These are phyloP conservation scores for Oxyscelio sp. DNA, from an alignment of 2,888 invertebrate genomes.

Conservation along the genomic window DNA sequence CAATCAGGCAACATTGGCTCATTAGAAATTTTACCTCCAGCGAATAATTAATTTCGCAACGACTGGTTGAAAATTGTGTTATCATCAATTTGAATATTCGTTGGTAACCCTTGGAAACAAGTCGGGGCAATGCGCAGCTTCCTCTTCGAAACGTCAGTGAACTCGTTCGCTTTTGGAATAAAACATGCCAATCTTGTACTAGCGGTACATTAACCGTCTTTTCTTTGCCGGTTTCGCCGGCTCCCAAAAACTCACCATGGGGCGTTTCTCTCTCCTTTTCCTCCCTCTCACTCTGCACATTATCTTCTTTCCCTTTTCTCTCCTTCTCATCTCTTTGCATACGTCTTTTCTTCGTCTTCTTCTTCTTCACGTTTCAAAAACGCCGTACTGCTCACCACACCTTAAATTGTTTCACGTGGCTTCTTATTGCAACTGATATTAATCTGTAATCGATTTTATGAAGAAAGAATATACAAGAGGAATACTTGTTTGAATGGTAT, in stretches of 20 bases:
- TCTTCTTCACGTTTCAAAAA: slow-evolving; percentile 9
- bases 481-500: too few relatives aligned
- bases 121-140: slow-evolving; percentile 54
- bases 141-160: slow-evolving; percentile 66
- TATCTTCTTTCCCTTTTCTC: slow-evolving; percentile 10
- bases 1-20: too few relatives aligned
- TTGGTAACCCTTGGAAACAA: slow-evolving; percentile 63
- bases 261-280: slow-evolving; percentile 42
- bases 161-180: slow-evolving; percentile 73
- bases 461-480: too few relatives aligned
- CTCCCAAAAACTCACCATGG: slow-evolving; percentile 66
- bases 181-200: slow-evolving; percentile 77
- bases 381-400: neutral
- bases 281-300: slow-evolving; percentile 23
- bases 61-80: neutral
- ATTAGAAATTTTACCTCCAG: too few relatives aligned
- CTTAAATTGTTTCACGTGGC: slow-evolving; percentile 4
- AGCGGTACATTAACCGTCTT: slow-evolving; percentile 85
- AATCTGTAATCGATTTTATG: neutral
- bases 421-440: neutral
- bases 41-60: neutral
- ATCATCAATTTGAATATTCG: slow-evolving; percentile 57
- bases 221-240: slow-evolving; percentile 73
- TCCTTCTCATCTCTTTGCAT: neutral
- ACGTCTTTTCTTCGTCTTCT: neutral